These are phyloP conservation scores for Ornithorhynchus anatinus DNA, from an alignment of 2,113 vertebrate species.

Conservation along the genomic window DNA sequence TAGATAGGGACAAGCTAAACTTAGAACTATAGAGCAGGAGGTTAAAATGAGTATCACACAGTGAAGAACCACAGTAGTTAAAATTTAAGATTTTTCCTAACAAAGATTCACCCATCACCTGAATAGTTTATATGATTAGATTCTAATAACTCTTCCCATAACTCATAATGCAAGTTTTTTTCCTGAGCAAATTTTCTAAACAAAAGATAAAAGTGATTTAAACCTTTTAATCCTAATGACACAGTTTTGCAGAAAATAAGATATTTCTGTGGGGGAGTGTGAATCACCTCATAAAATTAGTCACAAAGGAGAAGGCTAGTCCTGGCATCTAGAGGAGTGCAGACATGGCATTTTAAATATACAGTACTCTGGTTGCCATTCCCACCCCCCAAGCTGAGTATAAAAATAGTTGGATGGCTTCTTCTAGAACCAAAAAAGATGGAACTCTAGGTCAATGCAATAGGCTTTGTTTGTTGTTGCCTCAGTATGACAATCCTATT, in stretches of 20 bases:
- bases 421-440: slow-evolving; percentile 14
- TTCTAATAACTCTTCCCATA: neutral
- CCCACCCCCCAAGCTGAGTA: neutral
- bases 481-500: too few relatives aligned
- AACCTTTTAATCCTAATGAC: slow-evolving; percentile 25
- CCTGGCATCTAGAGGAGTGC: slow-evolving; percentile 14
- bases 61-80: neutral
- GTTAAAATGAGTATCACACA: neutral
- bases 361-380: slow-evolving; percentile 12
- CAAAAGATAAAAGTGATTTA: slow-evolving; percentile 20
- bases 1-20: neutral
- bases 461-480: too few relatives aligned
- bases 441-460: neutral
- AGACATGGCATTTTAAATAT: slow-evolving; percentile 20
- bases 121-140: neutral
- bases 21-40: neutral
- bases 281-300: slow-evolving; percentile 43
- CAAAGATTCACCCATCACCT: neutral
- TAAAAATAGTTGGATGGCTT: neutral
- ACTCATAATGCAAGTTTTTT: neutral
- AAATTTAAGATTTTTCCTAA: neutral
- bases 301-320: slow-evolving; percentile 32
- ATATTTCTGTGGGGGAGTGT: slow-evolving; percentile 41
- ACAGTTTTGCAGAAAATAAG: neutral
- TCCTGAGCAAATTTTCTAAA: neutral